Evolutionary conservation across 2,113 vertebrate species (phyloP).

Genomic region (Ibidorhyncha struthersii): DNA sequence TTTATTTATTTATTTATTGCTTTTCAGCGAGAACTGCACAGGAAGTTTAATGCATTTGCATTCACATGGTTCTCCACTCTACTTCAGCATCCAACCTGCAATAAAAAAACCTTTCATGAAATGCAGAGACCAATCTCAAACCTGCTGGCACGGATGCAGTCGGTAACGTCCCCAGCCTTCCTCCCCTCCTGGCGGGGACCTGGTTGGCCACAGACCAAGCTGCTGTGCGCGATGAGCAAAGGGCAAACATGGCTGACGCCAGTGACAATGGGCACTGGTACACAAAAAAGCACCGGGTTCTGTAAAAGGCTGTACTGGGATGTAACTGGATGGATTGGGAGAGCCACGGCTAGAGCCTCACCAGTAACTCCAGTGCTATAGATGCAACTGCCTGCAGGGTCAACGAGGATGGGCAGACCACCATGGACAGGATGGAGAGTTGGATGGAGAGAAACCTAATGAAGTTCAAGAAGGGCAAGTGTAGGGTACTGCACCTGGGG

Average conservation of each 20-base stretch:
- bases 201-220: background rate
- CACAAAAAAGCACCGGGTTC: background rate
- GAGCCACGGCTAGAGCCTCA: background rate
- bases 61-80: background rate
- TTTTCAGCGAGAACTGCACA: background rate
- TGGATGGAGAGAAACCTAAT: too few relatives aligned
- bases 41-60: background rate
- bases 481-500: too few relatives aligned
- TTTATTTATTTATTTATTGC: background rate
- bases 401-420: background rate
- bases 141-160: background rate
- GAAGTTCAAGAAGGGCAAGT: too few relatives aligned
- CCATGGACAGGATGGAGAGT: fast-evolving
- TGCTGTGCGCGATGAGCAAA: background rate
- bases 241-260: background rate
- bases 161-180: background rate
- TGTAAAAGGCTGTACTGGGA: background rate
- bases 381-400: background rate
- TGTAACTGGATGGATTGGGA: background rate
- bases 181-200: background rate
- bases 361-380: background rate
- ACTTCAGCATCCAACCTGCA: background rate
- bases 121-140: background rate
- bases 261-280: background rate
- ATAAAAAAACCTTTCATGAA: background rate